Conservation (phyloP, 2,888 invertebrate species). For the Notodonta dromedarius region DNA sequence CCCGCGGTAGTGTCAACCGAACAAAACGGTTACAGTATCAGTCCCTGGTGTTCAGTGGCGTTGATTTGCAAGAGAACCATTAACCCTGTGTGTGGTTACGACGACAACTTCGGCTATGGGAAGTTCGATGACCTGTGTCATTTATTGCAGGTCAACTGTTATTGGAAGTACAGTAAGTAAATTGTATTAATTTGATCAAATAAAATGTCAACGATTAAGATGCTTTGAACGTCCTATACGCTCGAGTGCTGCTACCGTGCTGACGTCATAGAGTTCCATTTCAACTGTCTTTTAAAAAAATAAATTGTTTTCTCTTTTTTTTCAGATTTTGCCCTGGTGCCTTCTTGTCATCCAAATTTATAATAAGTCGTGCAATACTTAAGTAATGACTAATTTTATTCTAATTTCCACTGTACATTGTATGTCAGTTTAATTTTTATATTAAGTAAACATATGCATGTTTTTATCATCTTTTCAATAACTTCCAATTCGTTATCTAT, state of each 20-base stretch:
- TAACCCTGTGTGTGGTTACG: constrained; percentile 60
- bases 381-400: constrained; percentile 2
- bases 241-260: constrained; percentile 1
- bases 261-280: constrained; percentile 4
- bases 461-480: constrained; percentile 1
- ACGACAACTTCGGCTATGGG: constrained; percentile 63
- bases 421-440: background rate
- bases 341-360: constrained; percentile 46
- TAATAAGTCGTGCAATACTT: constrained; percentile 9
- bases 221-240: background rate
- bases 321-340: constrained; percentile 63
- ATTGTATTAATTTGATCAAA: background rate
- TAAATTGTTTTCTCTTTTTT: constrained; percentile 24
- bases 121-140: constrained; percentile 69
- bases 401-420: too few species aligned
- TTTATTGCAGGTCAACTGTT: constrained; percentile 68
- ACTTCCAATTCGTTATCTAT: constrained; percentile 28
- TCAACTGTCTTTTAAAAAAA: background rate
- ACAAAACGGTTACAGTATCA: constrained; percentile 29
- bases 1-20: constrained; percentile 23
- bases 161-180: constrained; percentile 68
- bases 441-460: constrained; percentile 13
- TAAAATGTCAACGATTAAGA: background rate
- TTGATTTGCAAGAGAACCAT: constrained; percentile 49
- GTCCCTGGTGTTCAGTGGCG: constrained; percentile 62